These are phyloP conservation scores for Caenorhabditis doughertyi DNA, from an alignment of 2,888 invertebrate species.

Conservation along the genomic window DNA sequence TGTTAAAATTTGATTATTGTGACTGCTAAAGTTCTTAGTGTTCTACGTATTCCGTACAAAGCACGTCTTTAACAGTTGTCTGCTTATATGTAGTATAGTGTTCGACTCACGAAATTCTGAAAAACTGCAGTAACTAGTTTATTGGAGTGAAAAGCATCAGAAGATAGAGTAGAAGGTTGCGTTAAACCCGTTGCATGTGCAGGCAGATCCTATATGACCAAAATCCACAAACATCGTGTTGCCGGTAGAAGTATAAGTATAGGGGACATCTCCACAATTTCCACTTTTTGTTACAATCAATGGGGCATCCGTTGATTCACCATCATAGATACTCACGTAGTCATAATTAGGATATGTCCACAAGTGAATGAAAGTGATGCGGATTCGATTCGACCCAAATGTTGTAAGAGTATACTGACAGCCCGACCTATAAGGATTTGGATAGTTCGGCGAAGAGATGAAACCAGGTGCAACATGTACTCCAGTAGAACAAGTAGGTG, in stretches of 20 bases:
- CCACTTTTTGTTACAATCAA: background rate
- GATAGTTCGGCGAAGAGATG: background rate
- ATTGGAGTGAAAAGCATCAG: too few species aligned
- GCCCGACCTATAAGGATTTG: background rate
- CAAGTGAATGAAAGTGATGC: background rate
- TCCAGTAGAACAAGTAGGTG: conserved; percentile 2
- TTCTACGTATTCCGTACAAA: too few species aligned
- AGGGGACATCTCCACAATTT: background rate
- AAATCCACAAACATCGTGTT: conserved; percentile 1
- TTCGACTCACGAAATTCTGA: too few species aligned
- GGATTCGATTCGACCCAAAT: conserved; percentile 2
- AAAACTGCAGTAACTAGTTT: too few species aligned
- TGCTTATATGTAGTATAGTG: too few species aligned
- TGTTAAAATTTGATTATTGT: too few species aligned
- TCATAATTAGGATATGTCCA: background rate
- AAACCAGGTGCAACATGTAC: background rate
- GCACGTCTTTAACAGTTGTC: too few species aligned
- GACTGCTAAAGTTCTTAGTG: too few species aligned
- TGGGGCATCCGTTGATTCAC: background rate
- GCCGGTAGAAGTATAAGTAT: background rate
- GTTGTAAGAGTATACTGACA: background rate
- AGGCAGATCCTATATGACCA: too few species aligned
- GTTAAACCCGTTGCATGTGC: too few species aligned
- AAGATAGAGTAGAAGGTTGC: too few species aligned
- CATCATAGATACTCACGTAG: background rate